Base-by-base conservation (phyloP, 2,888 invertebrate genomes). In the Malthinus flaveolus region DNA sequence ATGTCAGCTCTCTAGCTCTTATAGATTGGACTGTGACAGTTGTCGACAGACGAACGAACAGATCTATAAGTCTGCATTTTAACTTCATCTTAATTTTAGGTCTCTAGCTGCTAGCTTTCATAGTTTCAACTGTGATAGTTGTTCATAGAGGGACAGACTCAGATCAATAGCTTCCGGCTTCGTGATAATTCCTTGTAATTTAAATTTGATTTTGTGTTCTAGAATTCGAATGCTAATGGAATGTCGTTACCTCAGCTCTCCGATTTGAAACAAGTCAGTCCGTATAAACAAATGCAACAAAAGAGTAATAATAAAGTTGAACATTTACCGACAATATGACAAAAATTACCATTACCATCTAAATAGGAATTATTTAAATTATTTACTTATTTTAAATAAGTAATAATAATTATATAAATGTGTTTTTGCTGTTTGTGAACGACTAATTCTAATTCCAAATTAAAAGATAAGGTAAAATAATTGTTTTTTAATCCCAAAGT, bases 311-410 rank as follows among this genome's bases (percentile, higher is more conserved):
- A 70, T 69, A 81, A 84, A 64, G 83, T 88, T 54, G 85, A 86
- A 64, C 89, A 88, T 77, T 80, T 90, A 64, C 91, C 91, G 59
- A 89, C 88, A 70, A 91, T 91, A 76, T 90, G 89, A 86, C 83
- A 77, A 69, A 79, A 73, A 68, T 72, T 77, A 36, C 56, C 60
- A n/a, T 8, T 61, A 8, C 12, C 51, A 23, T 49, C 56, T n/a
- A 61, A 56, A 56, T 61, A 61, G 53, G 53, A 52, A 12, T 56
- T 56, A 49, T 56, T 42, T 59, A 53, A 59, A 59, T 59, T 59
- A 46, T 59, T 56, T 39, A 53, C 56, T 46, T 42, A 59, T 39
- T 50, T 54, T 31, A 55, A 52, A 59, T 49, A 57, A 57, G 5
- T 2, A 23, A 23, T 23, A n/a, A n/a, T n/a, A n/a, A n/a, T n/a